Conservation (phyloP, 1,140 invertebrate genomes). For the Lethocerus indicus region DNA sequence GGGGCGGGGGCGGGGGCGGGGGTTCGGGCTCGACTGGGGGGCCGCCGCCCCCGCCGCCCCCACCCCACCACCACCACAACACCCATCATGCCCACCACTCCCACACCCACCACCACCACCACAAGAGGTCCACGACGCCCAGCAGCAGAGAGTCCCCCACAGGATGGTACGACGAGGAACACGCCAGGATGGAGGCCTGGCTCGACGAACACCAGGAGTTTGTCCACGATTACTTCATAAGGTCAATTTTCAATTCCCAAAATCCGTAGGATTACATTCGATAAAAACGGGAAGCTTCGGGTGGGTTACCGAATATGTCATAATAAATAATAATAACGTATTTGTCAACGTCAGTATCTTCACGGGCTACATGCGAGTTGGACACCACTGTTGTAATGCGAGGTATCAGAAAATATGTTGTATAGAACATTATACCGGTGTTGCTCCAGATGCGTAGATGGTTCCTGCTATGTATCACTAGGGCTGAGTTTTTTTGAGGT, state of each 20-base stretch:
- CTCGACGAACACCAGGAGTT: slow-evolving; percentile 92
- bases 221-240: slow-evolving; percentile 84
- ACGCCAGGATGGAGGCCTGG: slow-evolving; percentile 78
- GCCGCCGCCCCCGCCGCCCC: too few species aligned
- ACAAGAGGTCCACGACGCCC: too few species aligned
- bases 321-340: neutral
- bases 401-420: neutral
- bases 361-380: neutral
- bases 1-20: too few species aligned
- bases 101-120: too few species aligned
- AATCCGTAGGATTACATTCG: neutral
- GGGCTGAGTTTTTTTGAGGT: too few species aligned
- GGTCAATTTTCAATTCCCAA: slow-evolving; percentile 30
- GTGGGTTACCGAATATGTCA: neutral
- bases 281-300: neutral
- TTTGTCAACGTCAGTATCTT: neutral
- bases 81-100: too few species aligned
- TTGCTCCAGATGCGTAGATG: too few species aligned
- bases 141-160: slow-evolving; percentile 40
- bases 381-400: neutral
- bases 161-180: slow-evolving; percentile 55
- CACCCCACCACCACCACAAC: too few species aligned
- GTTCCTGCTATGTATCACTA: too few species aligned
- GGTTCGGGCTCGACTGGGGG: too few species aligned
- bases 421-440: neutral